phyloP scores from a whole-genome alignment of 92 coral and sea anemone species.

The Umimayanthus chanpuru region DNA sequence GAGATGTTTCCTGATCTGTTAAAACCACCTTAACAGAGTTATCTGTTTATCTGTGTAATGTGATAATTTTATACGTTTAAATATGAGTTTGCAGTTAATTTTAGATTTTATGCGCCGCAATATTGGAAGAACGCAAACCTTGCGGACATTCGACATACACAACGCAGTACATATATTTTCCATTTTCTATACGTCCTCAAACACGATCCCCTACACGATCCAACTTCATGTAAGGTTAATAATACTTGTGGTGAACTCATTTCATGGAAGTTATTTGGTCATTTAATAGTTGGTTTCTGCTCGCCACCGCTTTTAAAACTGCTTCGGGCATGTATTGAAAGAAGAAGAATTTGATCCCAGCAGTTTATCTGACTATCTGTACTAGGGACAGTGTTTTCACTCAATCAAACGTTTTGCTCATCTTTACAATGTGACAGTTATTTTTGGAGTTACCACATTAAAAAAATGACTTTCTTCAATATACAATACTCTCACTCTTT shows the following conservation, averaged over 20 bases:
- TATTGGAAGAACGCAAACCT: background rate
- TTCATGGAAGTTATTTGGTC: too few relatives aligned
- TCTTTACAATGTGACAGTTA: background rate
- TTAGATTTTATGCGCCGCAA: background rate
- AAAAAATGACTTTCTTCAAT: background rate
- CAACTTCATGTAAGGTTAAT: too few relatives aligned
- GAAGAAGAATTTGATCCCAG: too few relatives aligned
- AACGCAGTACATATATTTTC: too few relatives aligned
- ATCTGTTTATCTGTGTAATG: conserved; percentile 3
- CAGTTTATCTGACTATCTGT: background rate
- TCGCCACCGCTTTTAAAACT: too few relatives aligned
- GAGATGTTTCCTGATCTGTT: background rate
- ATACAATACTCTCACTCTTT: background rate
- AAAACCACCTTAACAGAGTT: background rate
- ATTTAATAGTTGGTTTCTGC: too few relatives aligned
- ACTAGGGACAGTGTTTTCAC: background rate
- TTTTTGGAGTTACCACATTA: background rate
- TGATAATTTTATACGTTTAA: background rate
- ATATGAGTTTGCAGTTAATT: background rate
- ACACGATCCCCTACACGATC: too few relatives aligned
- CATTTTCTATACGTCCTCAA: too few relatives aligned
- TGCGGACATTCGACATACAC: background rate
- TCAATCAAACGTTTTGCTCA: background rate
- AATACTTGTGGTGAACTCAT: too few relatives aligned
- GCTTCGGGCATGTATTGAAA: too few relatives aligned